These are phyloP conservation scores for Presbytis comata DNA, from an alignment of 2,797 vertebrate genomes.

Conservation along the genomic window DNA sequence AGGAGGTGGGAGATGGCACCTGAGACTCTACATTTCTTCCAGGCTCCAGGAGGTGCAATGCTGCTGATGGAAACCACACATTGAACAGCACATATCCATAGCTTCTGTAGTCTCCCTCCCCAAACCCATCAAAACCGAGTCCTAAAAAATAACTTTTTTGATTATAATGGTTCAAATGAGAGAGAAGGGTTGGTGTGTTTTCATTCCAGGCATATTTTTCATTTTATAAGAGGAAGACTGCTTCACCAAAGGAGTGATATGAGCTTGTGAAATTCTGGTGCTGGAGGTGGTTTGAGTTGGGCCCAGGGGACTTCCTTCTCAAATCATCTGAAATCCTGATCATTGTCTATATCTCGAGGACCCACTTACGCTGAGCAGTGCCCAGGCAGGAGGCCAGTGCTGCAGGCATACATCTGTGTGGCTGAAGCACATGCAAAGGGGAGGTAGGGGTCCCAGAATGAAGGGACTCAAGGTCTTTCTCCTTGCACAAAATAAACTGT, in stretches of 20 bases:
- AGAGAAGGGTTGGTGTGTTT: background rate
- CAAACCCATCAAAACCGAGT: background rate
- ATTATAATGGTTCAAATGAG: background rate
- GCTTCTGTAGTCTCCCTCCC: background rate
- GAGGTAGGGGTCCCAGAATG: fast-evolving
- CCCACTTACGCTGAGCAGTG: background rate
- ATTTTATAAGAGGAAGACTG: background rate
- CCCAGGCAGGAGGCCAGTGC: background rate
- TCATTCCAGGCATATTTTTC: background rate
- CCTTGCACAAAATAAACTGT: background rate
- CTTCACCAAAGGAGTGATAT: background rate
- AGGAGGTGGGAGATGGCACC: background rate
- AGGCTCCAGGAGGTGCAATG: fast-evolving
- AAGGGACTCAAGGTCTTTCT: background rate
- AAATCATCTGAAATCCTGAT: background rate
- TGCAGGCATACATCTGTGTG: background rate
- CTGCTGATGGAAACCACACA: background rate
- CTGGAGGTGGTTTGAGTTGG: background rate
- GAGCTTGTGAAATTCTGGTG: background rate
- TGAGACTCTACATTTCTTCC: background rate
- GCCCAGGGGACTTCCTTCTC: background rate
- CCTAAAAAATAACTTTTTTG: background rate
- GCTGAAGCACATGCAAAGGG: background rate
- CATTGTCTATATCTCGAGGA: background rate
- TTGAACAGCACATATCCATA: background rate